Evolutionary conservation across 2,797 vertebrate genomes (phyloP), one percentile per base, ranked within the genome.

Genomic region (Xiphorhynchus erythropygius): DNA sequence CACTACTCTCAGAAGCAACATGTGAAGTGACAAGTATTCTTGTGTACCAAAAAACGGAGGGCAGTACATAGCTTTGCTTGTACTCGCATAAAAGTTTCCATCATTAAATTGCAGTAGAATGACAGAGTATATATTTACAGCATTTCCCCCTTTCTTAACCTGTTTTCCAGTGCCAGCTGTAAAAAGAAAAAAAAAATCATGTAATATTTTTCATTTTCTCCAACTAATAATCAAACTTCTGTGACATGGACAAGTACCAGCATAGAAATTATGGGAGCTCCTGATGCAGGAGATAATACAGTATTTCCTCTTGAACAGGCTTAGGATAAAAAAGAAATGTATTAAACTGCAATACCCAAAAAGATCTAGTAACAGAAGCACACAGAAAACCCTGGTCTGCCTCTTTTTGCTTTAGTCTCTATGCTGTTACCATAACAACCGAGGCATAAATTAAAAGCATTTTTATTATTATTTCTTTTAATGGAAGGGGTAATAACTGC

Each of bases 121-220:
- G 12, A 69, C 18, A 55, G 5, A 28, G 3, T 37, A 13, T 35
- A 7, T 59, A 17, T 57, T 78, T 73, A 42, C 3, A 76, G 7
- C 11, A 44, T 11, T 39, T 39, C 10, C 3, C 8, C 11, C 49
- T 81, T 75, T 33, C 52, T 13, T 76, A 53, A 60, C 49, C 32
- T 18, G 2, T 35, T 71, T 81, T 75, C 46, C 5, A 57, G 32
- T 30, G 22, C 5, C 13, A 79, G 3, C 3, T 47, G 7, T 35
- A 33, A 28, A 11, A 10, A 18, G 33, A 44, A 27, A 18, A 47
- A 53, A 23, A 39, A 27, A 41, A 5, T 0, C 7, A 11, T 0
- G 0, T 18, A 41, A 9, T 1, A 12, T 15, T 78, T 84, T 84
- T 76, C 50, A 39, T 42, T 64, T 84, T 68, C 13, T 17, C 10